These are phyloP conservation scores for Agapornis roseicollis DNA, from an alignment of 2,113 vertebrate species.

Conservation along the genomic window DNA sequence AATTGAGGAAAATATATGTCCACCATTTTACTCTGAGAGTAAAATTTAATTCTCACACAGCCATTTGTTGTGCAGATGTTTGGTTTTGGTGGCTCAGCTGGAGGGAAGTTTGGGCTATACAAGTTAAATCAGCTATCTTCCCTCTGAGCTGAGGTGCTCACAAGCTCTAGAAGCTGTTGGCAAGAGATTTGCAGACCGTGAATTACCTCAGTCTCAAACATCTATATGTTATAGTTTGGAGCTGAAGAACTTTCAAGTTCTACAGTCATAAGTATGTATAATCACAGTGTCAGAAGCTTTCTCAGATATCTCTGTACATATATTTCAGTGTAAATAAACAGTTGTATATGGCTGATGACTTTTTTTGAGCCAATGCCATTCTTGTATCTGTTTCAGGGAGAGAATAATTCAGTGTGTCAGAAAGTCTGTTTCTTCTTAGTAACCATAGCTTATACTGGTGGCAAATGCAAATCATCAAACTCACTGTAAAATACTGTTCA, in stretches of 20 bases:
- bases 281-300: background rate
- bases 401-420: background rate
- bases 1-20: background rate
- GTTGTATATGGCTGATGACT: background rate
- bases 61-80: background rate
- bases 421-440: background rate
- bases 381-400: background rate
- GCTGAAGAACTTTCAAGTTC: background rate
- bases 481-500: background rate
- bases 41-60: background rate
- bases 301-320: background rate
- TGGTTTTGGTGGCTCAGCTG: background rate
- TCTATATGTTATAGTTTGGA: background rate
- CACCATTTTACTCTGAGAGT: background rate
- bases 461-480: conserved; percentile 7
- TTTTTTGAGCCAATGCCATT: background rate
- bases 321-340: background rate
- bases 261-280: background rate
- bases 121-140: background rate
- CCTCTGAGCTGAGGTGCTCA: background rate
- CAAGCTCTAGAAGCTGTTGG: background rate
- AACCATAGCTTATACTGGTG: background rate
- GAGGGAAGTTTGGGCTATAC: background rate
- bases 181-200: background rate
- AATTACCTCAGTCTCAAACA: background rate